Conservation (phyloP, 2,888 invertebrate genomes). For the Epinotia demarniana region DNA sequence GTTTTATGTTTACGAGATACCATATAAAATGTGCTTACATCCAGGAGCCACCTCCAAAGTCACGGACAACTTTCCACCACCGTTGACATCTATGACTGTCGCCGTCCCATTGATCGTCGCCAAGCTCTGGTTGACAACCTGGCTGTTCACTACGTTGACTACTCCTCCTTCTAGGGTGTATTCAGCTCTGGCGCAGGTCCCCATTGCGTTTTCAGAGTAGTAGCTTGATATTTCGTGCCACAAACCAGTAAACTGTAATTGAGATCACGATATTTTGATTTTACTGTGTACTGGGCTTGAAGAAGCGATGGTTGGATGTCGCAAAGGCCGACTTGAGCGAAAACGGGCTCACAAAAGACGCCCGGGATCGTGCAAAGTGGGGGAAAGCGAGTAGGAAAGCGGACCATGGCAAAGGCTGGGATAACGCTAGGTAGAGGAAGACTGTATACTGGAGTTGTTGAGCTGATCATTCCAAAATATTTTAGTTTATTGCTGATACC, state of each 20-base stretch:
- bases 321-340: too few species aligned
- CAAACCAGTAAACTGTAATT: constrained; percentile 66
- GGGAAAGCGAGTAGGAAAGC: too few species aligned
- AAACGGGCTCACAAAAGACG: too few species aligned
- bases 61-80: constrained; percentile 65
- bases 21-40: constrained; percentile 53
- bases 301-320: too few species aligned
- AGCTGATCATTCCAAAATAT: not conserved
- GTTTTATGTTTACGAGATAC: not conserved
- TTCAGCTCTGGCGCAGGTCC: constrained; percentile 65
- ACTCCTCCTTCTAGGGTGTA: constrained; percentile 56
- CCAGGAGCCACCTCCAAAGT: constrained; percentile 59
- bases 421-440: too few species aligned
- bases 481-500: not conserved
- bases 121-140: constrained; percentile 64
- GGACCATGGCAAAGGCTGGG: too few species aligned
- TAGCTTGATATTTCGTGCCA: constrained; percentile 74
- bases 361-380: too few species aligned
- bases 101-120: constrained; percentile 66
- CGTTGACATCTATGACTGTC: constrained; percentile 56
- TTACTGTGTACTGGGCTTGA: too few species aligned
- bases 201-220: constrained; percentile 59
- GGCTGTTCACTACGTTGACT: constrained; percentile 68
- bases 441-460: too few species aligned
- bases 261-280: not conserved